Conservation (phyloP, 1,140 invertebrate species). For the Tetragnatha versicolor region DNA sequence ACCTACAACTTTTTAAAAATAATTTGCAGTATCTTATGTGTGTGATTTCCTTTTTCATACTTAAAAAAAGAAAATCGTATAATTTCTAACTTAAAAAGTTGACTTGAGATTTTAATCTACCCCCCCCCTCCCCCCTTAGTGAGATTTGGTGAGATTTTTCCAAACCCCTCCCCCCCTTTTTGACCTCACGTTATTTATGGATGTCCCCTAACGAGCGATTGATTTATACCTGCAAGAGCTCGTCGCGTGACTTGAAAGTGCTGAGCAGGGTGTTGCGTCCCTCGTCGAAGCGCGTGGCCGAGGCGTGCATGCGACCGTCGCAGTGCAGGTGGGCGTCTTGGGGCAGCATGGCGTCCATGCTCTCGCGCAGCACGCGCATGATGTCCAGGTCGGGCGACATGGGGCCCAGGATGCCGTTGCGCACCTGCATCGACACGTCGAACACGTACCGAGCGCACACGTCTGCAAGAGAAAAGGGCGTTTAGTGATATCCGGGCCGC, state of each 20-base stretch:
- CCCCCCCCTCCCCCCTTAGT: no score
- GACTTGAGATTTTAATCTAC: no score
- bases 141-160: no score
- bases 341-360: constrained; percentile 84
- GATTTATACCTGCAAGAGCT: constrained; percentile 88
- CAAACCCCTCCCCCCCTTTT: no score
- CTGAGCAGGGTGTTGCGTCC: constrained; percentile 94
- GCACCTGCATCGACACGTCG: constrained; percentile 43
- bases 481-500: no score
- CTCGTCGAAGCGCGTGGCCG: constrained; percentile 87
- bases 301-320: constrained; percentile 90
- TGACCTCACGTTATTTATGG: no score
- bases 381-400: constrained; percentile 96
- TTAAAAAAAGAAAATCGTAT: no score
- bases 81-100: no score
- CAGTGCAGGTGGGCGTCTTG: constrained; percentile 89
- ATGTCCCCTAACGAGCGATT: no score
- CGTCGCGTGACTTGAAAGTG: constrained; percentile 88
- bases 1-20: no score
- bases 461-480: background rate
- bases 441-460: constrained; percentile 10
- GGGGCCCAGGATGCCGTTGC: constrained; percentile 79
- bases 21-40: no score
- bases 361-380: constrained; percentile 84
- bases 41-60: no score